Evolutionary conservation across 1,140 invertebrate species (phyloP).

Genomic region (Akabosia matsudoensis): DNA sequence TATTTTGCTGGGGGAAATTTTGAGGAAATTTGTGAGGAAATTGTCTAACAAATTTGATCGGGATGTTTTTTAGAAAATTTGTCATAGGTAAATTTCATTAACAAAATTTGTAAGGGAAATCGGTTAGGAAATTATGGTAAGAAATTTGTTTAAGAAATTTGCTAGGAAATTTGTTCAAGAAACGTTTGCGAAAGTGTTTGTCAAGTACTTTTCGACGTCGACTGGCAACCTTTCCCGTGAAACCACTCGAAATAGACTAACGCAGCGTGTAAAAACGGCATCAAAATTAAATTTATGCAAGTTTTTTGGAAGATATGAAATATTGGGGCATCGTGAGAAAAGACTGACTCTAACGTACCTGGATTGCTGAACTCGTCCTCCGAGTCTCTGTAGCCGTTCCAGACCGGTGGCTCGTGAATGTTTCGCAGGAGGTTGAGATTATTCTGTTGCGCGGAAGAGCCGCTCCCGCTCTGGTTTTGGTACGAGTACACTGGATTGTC

Average conservation of each 20-base stretch:
- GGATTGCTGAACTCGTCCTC: conserved; percentile 55
- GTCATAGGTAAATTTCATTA: too few relatives aligned
- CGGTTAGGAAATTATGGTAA: too few relatives aligned
- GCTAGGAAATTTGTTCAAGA: too few relatives aligned
- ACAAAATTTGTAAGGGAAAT: too few relatives aligned
- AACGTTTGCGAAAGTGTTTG: too few relatives aligned
- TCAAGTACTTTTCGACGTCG: too few relatives aligned
- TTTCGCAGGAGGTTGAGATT: conserved; percentile 26
- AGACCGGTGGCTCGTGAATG: conserved; percentile 48
- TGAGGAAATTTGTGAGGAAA: too few relatives aligned
- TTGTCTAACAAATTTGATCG: not conserved
- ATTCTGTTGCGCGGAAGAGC: conserved; percentile 53
- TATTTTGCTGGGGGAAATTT: not conserved
- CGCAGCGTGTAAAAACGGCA: conserved; percentile 11
- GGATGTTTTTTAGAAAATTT: too few relatives aligned
- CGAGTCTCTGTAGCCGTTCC: conserved; percentile 53
- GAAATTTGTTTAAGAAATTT: too few relatives aligned
- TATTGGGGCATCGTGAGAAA: too few relatives aligned
- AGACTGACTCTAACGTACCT: conserved; percentile 50
- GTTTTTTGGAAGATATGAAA: too few relatives aligned
- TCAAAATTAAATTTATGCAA: not conserved
- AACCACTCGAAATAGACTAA: conserved; percentile 41
- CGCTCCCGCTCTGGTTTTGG: too few relatives aligned
- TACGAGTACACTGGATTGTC: conserved; percentile 88
- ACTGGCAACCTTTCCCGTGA: conserved; percentile 39